Evolutionary conservation across 2,113 vertebrate genomes (phyloP).

Genomic region (Sialia sialis): DNA sequence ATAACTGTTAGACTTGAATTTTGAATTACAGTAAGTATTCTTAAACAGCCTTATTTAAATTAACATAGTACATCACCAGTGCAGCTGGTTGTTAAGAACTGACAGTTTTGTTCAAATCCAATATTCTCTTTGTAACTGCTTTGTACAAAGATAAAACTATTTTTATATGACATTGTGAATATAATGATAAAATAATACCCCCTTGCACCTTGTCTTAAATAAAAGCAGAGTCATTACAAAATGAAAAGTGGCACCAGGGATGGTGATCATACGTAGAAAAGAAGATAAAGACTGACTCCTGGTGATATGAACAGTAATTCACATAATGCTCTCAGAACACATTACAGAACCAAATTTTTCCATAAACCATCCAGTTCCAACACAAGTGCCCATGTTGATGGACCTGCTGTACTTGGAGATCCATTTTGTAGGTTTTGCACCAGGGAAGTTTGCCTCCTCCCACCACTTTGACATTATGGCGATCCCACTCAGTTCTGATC

Average conservation of each 20-base stretch:
- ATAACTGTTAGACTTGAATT: neutral
- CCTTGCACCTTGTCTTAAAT: neutral
- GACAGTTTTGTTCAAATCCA: neutral
- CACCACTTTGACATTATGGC: neutral
- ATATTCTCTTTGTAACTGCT: neutral
- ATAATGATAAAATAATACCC: neutral
- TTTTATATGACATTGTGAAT: neutral
- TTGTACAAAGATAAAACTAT: neutral
- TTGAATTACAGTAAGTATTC: neutral
- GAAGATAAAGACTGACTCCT: neutral
- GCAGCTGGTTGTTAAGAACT: neutral
- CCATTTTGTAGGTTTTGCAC: neutral
- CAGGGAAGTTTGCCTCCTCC: neutral
- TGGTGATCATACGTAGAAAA: neutral
- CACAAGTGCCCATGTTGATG: neutral
- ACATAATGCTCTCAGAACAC: neutral
- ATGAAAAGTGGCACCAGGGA: neutral
- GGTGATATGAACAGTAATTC: neutral
- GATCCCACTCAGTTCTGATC: fast-evolving
- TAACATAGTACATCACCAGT: neutral
- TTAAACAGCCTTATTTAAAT: neutral
- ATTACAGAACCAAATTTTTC: neutral
- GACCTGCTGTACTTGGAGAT: neutral
- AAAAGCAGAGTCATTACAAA: neutral
- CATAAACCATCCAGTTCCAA: neutral